These are phyloP conservation scores for Desmophyllum pertusum DNA, from an alignment of 92 coral and sea anemone genomes.

Conservation along the genomic window DNA sequence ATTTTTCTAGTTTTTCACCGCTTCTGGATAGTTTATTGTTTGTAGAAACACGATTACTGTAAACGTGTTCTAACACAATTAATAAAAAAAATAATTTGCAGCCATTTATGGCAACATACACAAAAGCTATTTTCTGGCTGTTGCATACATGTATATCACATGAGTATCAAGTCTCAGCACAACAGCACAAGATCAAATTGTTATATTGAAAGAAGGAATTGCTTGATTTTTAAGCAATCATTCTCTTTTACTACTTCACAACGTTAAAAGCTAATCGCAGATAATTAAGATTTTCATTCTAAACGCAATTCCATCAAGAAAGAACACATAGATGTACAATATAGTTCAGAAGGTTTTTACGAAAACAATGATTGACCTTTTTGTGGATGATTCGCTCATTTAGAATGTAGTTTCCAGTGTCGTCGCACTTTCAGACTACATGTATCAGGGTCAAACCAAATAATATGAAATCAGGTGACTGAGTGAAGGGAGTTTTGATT, in stretches of 20 bases:
- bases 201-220: not conserved
- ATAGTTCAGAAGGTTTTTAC: not conserved
- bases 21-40: not conserved
- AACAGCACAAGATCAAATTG: not conserved
- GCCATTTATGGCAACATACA: conserved; percentile 9
- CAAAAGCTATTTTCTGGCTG: not conserved
- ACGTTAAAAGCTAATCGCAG: not conserved
- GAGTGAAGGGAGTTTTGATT: conserved; percentile 8
- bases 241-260: not conserved
- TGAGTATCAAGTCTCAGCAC: not conserved
- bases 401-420: conserved; percentile 5
- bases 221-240: not conserved
- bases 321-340: not conserved
- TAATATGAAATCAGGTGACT: not conserved
- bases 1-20: conserved; percentile 21
- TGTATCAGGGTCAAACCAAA: conserved; percentile 3
- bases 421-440: conserved; percentile 30
- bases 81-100: not conserved
- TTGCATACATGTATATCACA: not conserved
- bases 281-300: not conserved
- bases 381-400: conserved; percentile 3
- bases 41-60: not conserved
- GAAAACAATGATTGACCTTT: not conserved
- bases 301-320: not conserved
- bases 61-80: not conserved